These are phyloP conservation scores for Taenaris catops DNA, from an alignment of 2,888 invertebrate species.

Conservation along the genomic window DNA sequence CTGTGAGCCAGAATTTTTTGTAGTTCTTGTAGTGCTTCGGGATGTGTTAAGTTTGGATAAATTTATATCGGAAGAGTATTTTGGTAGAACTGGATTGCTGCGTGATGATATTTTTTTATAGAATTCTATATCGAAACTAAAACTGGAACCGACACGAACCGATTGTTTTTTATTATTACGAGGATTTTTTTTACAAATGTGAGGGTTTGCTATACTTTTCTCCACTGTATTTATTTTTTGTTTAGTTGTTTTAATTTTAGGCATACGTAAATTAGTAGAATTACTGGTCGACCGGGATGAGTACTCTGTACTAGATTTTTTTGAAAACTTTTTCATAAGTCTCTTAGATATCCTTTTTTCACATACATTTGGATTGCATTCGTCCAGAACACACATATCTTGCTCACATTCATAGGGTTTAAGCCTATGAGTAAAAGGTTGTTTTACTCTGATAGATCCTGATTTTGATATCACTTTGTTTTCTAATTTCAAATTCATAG, in stretches of 20 bases:
- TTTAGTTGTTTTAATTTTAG: conserved; percentile 4
- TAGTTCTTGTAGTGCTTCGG: neutral
- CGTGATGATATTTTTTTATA: conserved; percentile 17
- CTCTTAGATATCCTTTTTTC: conserved; percentile 33
- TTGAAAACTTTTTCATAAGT: conserved; percentile 27
- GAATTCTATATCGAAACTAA: conserved; percentile 24
- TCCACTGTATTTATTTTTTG: no score
- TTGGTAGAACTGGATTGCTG: neutral
- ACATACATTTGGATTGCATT: conserved; percentile 34
- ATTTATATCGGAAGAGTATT: conserved; percentile 5
- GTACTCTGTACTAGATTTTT: conserved; percentile 22
- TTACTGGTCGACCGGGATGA: conserved; percentile 18
- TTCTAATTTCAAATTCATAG: conserved; percentile 36
- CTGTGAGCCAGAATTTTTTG: conserved; percentile 4
- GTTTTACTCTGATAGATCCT: conserved; percentile 1
- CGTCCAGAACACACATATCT: conserved; percentile 31
- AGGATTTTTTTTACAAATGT: conserved; percentile 1
- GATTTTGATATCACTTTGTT: conserved; percentile 1
- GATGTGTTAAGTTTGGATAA: neutral
- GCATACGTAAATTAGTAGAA: conserved; percentile 19
- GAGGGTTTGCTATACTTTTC: no score
- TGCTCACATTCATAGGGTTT: conserved; percentile 36
- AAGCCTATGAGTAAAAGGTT: conserved; percentile 9
- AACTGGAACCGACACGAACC: conserved; percentile 24
- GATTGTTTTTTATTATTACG: conserved; percentile 6